Evolutionary conservation across 2,113 vertebrate species (phyloP).

Genomic region (Channa maculata): DNA sequence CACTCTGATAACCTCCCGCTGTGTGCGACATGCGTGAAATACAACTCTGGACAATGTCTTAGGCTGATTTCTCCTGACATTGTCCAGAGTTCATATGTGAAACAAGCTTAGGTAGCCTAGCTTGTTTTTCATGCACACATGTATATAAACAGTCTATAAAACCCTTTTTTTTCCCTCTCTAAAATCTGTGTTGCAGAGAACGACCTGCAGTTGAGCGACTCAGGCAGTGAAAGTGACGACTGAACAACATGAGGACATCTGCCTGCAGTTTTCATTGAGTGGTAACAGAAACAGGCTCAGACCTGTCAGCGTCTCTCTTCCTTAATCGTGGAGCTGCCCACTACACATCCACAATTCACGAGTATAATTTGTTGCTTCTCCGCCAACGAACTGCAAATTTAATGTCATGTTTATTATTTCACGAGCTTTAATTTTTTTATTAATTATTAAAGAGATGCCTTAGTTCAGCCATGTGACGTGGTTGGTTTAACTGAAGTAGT

Average conservation of each 20-base stretch:
- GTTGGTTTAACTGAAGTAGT: background rate
- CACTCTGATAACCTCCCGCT: no score
- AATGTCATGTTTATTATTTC: background rate
- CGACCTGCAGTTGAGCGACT: constrained; percentile 97
- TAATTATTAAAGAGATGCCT: constrained; percentile 11
- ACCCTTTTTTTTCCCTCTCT: background rate
- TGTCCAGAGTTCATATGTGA: no score
- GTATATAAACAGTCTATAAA: background rate
- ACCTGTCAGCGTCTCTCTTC: constrained; percentile 9
- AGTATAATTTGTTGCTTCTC: constrained; percentile 37
- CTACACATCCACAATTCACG: constrained; percentile 27
- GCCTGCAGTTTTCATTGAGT: background rate
- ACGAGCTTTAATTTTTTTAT: background rate
- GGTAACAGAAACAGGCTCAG: constrained; percentile 11
- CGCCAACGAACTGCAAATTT: constrained; percentile 20
- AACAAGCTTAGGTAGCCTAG: no score
- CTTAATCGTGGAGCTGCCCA: constrained; percentile 2
- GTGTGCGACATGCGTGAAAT: no score
- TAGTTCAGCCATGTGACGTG: constrained; percentile 1
- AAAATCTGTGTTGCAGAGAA: constrained; percentile 85
- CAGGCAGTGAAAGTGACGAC: constrained; percentile 95
- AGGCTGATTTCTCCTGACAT: no score
- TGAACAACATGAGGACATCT: constrained; percentile 77
- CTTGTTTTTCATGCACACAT: background rate
- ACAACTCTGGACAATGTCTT: no score